A percentile compares a stretch with the other conserved stretches of the same genome.
phyloP scores from a whole-genome alignment of 2,797 vertebrate species.

The Poecilia wingei region DNA sequence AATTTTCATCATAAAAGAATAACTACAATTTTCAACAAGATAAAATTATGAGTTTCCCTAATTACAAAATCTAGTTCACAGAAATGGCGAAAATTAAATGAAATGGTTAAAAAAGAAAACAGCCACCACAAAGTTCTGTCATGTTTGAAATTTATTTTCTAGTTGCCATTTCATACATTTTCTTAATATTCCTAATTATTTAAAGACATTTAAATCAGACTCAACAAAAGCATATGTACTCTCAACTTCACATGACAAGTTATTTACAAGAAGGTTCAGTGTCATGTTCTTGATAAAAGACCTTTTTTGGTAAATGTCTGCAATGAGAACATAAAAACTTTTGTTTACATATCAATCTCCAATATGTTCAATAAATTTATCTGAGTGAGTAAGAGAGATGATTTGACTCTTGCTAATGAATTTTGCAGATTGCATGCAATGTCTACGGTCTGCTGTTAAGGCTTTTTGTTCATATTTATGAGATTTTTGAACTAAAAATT shows the following conservation, averaged over 20 bases:
- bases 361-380: background rate
- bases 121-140: background rate
- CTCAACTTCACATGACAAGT: background rate
- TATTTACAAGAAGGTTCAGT: background rate
- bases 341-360: background rate
- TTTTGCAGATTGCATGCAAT: background rate
- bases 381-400: background rate
- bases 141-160: background rate
- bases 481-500: background rate
- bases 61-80: background rate
- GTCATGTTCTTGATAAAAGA: background rate
- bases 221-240: background rate
- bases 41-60: background rate
- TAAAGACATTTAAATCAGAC: background rate
- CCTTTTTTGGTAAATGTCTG: background rate
- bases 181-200: background rate
- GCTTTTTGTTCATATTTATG: background rate
- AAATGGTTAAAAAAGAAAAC: background rate
- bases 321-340: background rate
- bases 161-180: background rate
- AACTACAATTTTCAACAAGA: background rate
- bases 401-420: background rate
- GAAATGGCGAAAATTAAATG: background rate
- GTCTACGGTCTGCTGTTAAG: background rate
- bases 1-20: background rate